These are phyloP conservation scores for Indicator indicator DNA, from an alignment of 2,113 vertebrate genomes.

Conservation along the genomic window DNA sequence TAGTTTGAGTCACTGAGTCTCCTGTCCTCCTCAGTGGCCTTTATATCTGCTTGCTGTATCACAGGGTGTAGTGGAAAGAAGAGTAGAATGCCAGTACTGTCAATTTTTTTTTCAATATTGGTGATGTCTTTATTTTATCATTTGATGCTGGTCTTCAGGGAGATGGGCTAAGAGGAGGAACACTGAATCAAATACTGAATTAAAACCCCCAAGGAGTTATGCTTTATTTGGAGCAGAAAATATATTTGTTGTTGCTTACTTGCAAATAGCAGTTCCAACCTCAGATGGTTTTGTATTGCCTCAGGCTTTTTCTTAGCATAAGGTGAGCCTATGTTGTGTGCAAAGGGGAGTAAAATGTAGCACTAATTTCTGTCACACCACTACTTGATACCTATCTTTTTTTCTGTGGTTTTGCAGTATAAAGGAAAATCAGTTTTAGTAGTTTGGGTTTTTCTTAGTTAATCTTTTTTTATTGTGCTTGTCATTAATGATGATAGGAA, in stretches of 20 bases:
- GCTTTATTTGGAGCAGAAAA: not conserved
- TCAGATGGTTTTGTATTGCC: not conserved
- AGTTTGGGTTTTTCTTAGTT: not conserved
- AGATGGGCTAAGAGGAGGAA: not conserved
- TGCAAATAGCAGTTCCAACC: not conserved
- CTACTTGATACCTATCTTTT: not conserved
- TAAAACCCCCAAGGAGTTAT: not conserved
- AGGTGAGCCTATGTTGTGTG: not conserved
- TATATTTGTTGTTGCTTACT: not conserved
- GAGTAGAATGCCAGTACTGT: not conserved
- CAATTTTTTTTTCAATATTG: not conserved
- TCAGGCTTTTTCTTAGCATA: not conserved
- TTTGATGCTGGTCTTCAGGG: not conserved
- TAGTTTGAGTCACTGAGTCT: not conserved
- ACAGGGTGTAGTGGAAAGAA: not conserved
- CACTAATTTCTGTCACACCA: not conserved
- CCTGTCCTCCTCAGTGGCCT: not conserved
- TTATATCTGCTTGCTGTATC: not conserved
- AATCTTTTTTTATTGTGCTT: not conserved
- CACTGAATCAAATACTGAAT: not conserved
- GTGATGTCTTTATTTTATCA: not conserved
- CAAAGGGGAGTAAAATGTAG: not conserved
- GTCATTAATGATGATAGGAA: not conserved
- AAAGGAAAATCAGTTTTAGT: not conserved
- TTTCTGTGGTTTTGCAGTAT: not conserved